A percentile compares a stretch with the other conserved stretches of the same genome.
Conservation (phyloP, 2,797 vertebrate species). For the Neoniphon sammara region DNA sequence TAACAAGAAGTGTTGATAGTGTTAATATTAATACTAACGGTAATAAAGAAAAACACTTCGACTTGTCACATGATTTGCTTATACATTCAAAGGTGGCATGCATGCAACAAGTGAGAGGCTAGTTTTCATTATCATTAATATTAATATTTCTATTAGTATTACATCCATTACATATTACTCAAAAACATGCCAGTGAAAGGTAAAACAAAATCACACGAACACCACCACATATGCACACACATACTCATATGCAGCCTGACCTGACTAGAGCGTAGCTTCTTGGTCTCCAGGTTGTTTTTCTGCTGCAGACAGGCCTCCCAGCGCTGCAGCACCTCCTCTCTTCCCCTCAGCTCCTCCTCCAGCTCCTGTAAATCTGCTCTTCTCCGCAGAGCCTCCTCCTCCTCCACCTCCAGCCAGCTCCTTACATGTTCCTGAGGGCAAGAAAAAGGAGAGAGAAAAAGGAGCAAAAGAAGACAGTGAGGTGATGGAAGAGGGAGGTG, state of each 20-base stretch:
- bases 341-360: slow-evolving; percentile 87
- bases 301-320: slow-evolving; percentile 86
- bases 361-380: slow-evolving; percentile 85
- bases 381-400: slow-evolving; percentile 87
- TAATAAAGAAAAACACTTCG: no score
- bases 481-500: slow-evolving; percentile 41
- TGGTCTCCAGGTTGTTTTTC: slow-evolving; percentile 86
- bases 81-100: no score
- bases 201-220: background rate
- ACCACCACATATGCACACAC: slow-evolving; percentile 7
- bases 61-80: no score
- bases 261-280: slow-evolving; percentile 89
- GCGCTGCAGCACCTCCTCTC: slow-evolving; percentile 85
- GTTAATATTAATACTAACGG: no score
- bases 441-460: slow-evolving; percentile 52
- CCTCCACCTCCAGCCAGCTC: slow-evolving; percentile 90
- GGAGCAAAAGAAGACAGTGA: background rate
- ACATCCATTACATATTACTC: no score
- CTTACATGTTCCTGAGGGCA: slow-evolving; percentile 32
- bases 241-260: slow-evolving; percentile 64
- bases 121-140: no score
- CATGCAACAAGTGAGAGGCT: no score
- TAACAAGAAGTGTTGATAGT: no score
- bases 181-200: no score
- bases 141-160: no score